Percentiles rank a stretch among this genome's conserved stretches.
Conservation (phyloP, 2,797 vertebrate genomes). For the Varecia variegata region DNA sequence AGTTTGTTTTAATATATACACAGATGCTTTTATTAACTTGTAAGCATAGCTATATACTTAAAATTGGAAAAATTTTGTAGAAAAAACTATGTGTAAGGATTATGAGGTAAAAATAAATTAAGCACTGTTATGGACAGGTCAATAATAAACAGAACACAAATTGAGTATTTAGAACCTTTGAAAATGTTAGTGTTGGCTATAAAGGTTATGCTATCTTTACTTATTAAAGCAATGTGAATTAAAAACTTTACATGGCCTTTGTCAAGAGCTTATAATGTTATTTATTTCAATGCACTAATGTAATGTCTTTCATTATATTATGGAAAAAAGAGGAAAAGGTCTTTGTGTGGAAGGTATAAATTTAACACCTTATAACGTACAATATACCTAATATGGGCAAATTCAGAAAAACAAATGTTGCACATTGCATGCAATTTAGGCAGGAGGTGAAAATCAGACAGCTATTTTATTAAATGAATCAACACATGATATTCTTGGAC, state of each 20-base stretch:
- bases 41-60: neutral
- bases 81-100: neutral
- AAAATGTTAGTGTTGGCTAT: conserved; percentile 15
- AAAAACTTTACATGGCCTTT: conserved; percentile 58
- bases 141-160: neutral
- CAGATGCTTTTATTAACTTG: neutral
- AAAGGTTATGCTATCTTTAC: conserved; percentile 65
- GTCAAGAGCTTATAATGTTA: conserved; percentile 30
- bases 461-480: neutral
- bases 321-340: neutral
- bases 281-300: neutral
- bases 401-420: neutral
- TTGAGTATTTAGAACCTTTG: neutral
- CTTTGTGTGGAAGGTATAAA: neutral
- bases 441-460: neutral
- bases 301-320: conserved; percentile 61
- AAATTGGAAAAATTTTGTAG: neutral
- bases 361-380: conserved; percentile 22
- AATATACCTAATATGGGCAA: neutral
- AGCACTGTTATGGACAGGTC: neutral
- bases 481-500: neutral
- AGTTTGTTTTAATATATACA: neutral
- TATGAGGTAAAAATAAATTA: neutral
- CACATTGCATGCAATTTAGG: neutral
- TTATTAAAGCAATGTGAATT: conserved; percentile 68